Conservation (phyloP, 2,888 invertebrate species). For the Nemurella pictetii region DNA sequence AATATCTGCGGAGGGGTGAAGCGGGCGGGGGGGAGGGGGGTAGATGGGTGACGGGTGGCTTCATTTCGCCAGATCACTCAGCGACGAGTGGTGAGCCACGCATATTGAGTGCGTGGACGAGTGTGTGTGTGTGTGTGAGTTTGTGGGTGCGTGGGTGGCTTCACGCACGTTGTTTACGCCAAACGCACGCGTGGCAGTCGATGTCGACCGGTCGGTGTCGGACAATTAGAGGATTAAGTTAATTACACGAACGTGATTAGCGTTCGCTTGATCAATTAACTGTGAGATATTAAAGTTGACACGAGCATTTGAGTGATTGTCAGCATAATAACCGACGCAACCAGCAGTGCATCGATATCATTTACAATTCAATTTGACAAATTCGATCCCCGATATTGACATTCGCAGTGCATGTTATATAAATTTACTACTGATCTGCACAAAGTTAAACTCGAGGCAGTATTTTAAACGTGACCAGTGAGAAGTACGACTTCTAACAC, state of each 20-base stretch:
- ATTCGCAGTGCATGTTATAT: too few relatives aligned
- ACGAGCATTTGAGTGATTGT: neutral
- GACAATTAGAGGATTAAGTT: neutral
- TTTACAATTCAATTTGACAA: neutral
- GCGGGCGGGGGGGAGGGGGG: conserved; percentile 35
- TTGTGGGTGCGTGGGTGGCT: neutral
- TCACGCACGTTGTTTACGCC: neutral
- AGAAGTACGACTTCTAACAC: too few relatives aligned
- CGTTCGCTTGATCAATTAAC: neutral
- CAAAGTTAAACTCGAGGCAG: too few relatives aligned
- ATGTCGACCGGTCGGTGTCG: neutral
- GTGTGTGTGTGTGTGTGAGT: neutral
- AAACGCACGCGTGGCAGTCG: neutral
- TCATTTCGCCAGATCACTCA: conserved; percentile 33
- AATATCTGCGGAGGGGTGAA: conserved; percentile 42
- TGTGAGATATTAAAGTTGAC: neutral
- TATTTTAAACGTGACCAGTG: too few relatives aligned
- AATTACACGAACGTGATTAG: neutral
- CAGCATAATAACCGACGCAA: neutral
- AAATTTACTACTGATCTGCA: too few relatives aligned
- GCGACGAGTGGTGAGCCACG: conserved; percentile 15
- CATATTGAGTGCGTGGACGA: neutral
- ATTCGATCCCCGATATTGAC: neutral
- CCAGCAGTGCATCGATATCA: neutral
- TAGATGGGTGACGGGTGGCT: conserved; percentile 31